Percentiles rank a stretch among this genome's conserved stretches.
These are phyloP conservation scores for Puntigrus tetrazona DNA, from an alignment of 2,113 vertebrate species.

Conservation along the genomic window DNA sequence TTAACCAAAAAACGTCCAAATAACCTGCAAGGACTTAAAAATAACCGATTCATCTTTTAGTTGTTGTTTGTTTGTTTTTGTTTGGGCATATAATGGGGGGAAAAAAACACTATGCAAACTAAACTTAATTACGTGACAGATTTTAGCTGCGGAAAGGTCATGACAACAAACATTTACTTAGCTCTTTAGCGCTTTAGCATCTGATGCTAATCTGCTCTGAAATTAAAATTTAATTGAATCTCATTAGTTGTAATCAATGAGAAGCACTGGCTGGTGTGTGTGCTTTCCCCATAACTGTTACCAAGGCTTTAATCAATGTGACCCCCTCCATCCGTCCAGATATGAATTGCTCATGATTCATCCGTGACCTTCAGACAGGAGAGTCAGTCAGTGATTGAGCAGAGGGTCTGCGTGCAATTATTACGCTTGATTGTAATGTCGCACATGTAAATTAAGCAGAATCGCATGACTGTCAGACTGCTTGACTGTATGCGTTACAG, in stretches of 20 bases:
- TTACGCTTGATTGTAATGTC: neutral
- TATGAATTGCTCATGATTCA: neutral
- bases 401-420: neutral
- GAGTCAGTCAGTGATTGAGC: constrained; percentile 22
- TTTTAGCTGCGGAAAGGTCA: neutral
- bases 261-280: neutral
- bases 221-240: neutral
- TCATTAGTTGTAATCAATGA: constrained; percentile 24
- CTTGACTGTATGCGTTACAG: neutral
- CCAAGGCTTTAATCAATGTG: constrained; percentile 15
- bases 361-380: constrained; percentile 12
- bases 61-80: no score
- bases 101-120: neutral
- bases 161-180: neutral
- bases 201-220: constrained; percentile 18
- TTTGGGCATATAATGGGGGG: neutral
- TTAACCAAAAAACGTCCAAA: no score
- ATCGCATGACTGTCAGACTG: neutral
- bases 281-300: neutral
- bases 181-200: neutral
- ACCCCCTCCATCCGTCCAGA: neutral
- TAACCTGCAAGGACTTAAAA: no score
- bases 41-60: no score
- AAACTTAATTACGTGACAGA: neutral
- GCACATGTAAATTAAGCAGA: neutral